phyloP scores from a whole-genome alignment of 1,140 invertebrate genomes.

The Asbolus verrucosus region DNA sequence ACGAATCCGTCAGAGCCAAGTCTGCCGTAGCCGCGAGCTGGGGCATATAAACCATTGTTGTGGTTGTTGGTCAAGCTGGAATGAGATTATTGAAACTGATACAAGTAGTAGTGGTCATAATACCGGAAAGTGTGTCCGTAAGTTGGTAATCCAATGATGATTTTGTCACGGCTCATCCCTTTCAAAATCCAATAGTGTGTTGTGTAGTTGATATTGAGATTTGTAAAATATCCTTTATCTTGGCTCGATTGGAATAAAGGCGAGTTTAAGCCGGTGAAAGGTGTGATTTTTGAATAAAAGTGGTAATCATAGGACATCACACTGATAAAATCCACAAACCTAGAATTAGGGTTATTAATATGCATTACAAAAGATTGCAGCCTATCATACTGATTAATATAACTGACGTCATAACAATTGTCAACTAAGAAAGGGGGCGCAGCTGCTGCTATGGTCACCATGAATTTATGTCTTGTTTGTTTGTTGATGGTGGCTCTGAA shows the following conservation, averaged over 20 bases:
- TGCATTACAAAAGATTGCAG: no score
- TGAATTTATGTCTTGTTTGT: conserved; percentile 68
- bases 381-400: conserved; percentile 84
- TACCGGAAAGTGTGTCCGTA: conserved; percentile 88
- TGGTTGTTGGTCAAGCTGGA: conserved; percentile 74
- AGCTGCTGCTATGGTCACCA: conserved; percentile 82
- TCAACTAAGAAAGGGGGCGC: conserved; percentile 80
- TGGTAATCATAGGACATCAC: conserved; percentile 94
- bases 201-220: conserved; percentile 87
- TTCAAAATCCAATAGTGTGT: conserved; percentile 82
- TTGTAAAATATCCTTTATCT: conserved; percentile 76
- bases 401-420: conserved; percentile 79
- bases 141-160: conserved; percentile 89
- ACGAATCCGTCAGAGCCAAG: conserved; percentile 79
- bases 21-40: conserved; percentile 75
- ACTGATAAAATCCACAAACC: conserved; percentile 85
- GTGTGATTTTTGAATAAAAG: conserved; percentile 79
- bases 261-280: conserved; percentile 86
- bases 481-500: conserved; percentile 74
- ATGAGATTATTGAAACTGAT: conserved; percentile 26
- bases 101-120: conserved; percentile 49
- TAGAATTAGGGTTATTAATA: no score
- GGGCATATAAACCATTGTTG: conserved; percentile 77
- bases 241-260: conserved; percentile 74
- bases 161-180: conserved; percentile 85